Conservation (phyloP, 2,888 invertebrate genomes). For the Drosophila anomelani region DNA sequence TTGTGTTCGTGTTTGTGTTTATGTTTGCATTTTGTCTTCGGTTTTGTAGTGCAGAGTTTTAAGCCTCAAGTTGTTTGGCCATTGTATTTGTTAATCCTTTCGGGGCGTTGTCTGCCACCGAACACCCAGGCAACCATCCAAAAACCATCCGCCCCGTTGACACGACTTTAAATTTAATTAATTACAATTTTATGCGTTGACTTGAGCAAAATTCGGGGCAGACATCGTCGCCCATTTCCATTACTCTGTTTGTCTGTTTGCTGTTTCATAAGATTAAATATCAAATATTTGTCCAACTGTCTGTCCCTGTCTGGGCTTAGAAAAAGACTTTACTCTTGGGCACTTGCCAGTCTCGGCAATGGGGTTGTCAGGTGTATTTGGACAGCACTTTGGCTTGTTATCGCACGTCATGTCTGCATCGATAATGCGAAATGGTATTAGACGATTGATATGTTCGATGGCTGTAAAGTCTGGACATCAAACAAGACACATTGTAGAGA, state of each 20-base stretch:
- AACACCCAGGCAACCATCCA: neutral
- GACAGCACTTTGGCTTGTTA: conserved; percentile 41
- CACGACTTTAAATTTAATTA: conserved; percentile 77
- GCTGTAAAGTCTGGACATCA: neutral
- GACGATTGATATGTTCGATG: conserved; percentile 16
- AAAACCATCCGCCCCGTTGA: conserved; percentile 24
- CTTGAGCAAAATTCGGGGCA: conserved; percentile 56
- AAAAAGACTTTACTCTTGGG: conserved; percentile 47
- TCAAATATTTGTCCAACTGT: conserved; percentile 71
- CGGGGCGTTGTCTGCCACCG: conserved; percentile 30
- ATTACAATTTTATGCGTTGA: conserved; percentile 73
- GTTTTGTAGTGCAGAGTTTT: conserved; percentile 67
- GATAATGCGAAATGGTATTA: conserved; percentile 33
- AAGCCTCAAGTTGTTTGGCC: conserved; percentile 71
- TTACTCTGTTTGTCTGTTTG: conserved; percentile 44
- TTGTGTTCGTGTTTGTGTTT: conserved; percentile 28
- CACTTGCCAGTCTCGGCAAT: conserved; percentile 53
- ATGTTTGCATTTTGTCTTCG: conserved; percentile 73
- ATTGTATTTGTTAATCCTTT: conserved; percentile 73
- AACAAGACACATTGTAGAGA: neutral
- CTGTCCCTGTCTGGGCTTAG: conserved; percentile 42
- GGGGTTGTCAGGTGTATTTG: conserved; percentile 58
- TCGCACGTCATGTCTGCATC: conserved; percentile 20
- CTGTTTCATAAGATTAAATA: conserved; percentile 74
- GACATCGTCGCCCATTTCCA: conserved; percentile 28